These are phyloP conservation scores for Sebastes trivittatus DNA, from an alignment of 2,797 vertebrate species.

Conservation along the genomic window DNA sequence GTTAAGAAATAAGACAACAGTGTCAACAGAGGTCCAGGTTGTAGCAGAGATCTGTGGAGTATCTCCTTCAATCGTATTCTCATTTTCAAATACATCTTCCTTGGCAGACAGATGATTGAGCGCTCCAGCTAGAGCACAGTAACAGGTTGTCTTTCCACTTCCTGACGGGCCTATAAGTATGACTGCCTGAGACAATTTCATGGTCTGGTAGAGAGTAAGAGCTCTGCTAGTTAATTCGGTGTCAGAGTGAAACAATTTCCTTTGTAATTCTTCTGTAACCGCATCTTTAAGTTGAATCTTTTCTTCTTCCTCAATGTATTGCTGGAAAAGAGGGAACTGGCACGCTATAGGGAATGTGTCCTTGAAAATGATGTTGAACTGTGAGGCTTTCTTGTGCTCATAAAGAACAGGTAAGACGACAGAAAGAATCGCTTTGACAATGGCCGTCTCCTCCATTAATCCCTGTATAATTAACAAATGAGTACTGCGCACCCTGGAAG, in stretches of 20 bases:
- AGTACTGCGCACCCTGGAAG: neutral
- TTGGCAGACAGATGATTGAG: conserved; percentile 74
- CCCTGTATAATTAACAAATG: conserved; percentile 34
- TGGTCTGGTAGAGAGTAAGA: conserved; percentile 80
- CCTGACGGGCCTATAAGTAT: conserved; percentile 87
- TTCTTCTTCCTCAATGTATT: conserved; percentile 49
- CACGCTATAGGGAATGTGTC: conserved; percentile 78
- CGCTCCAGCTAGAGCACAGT: conserved; percentile 80
- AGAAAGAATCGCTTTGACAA: conserved; percentile 78
- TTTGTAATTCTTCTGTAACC: conserved; percentile 75
- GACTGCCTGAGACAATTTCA: conserved; percentile 74
- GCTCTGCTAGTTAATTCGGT: conserved; percentile 62
- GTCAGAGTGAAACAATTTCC: conserved; percentile 66
- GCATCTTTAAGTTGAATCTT: conserved; percentile 59
- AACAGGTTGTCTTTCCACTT: conserved; percentile 87
- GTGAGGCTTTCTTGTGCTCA: conserved; percentile 57
- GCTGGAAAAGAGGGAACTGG: conserved; percentile 53
- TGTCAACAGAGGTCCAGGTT: conserved; percentile 71
- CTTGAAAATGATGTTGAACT: conserved; percentile 77
- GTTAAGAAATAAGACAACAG: conserved; percentile 85
- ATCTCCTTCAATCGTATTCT: neutral
- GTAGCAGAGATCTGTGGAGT: conserved; percentile 6
- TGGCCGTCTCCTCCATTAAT: conserved; percentile 80
- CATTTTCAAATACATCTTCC: conserved; percentile 22
- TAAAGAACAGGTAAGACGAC: conserved; percentile 67